These are phyloP conservation scores for Tragulus kanchil DNA, from an alignment of 2,113 vertebrate species.

Conservation along the genomic window DNA sequence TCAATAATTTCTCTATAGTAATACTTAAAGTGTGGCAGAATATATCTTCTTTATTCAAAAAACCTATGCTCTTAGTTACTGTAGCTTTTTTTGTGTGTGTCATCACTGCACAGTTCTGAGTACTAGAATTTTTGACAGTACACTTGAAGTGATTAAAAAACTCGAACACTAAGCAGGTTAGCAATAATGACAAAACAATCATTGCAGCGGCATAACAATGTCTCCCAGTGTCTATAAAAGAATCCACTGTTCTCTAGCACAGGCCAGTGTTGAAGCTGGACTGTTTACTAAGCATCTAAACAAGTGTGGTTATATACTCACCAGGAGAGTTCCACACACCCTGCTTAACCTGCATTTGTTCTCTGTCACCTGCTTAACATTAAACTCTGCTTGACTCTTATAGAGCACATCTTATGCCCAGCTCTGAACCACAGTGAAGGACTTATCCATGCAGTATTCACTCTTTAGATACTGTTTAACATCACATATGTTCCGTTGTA, in stretches of 20 bases:
- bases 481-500: background rate
- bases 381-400: slow-evolving; percentile 41
- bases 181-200: slow-evolving; percentile 21
- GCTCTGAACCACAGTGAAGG: background rate
- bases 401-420: background rate
- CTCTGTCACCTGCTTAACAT: background rate
- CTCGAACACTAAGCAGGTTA: slow-evolving; percentile 58
- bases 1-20: background rate
- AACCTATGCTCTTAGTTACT: background rate
- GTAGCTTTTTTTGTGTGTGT: background rate
- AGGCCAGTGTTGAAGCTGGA: background rate
- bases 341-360: background rate
- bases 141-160: slow-evolving; percentile 48
- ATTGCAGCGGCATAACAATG: background rate
- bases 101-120: background rate
- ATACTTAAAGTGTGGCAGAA: background rate
- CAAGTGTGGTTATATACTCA: slow-evolving; percentile 25
- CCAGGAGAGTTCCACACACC: background rate
- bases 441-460: background rate
- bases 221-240: slow-evolving; percentile 67
- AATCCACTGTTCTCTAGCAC: background rate
- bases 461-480: background rate
- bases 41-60: slow-evolving; percentile 1
- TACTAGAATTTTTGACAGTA: slow-evolving; percentile 40
- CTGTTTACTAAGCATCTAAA: slow-evolving; percentile 66